Percentiles rank a stretch among this genome's conserved stretches.
phyloP scores from a whole-genome alignment of 2,113 vertebrate genomes.

The Poecile atricapillus region DNA sequence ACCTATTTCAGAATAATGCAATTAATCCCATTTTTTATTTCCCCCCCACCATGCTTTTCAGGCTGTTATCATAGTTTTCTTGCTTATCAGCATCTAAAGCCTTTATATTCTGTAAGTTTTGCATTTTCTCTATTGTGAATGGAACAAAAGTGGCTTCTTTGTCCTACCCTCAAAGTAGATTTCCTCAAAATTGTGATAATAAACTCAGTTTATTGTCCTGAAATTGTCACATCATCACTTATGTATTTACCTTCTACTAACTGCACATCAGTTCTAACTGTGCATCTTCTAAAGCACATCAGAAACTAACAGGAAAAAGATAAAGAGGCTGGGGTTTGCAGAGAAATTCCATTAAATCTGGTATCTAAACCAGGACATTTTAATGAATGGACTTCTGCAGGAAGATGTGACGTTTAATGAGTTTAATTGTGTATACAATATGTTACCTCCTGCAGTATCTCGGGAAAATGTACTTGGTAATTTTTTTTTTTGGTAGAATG shows the following conservation, averaged over 20 bases:
- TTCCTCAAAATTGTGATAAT: not conserved
- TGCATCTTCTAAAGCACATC: not conserved
- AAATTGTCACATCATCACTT: not conserved
- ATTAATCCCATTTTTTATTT: not conserved
- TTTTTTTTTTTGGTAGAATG: not conserved
- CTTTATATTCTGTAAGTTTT: not conserved
- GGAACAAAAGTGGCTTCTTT: not conserved
- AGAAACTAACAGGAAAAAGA: not conserved
- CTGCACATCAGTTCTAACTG: not conserved
- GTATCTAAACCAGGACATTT: not conserved
- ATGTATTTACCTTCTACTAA: not conserved
- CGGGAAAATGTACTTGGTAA: not conserved
- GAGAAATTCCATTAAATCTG: not conserved
- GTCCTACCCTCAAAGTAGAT: not conserved
- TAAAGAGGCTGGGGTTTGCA: not conserved
- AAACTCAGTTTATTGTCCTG: not conserved
- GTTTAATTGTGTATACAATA: not conserved
- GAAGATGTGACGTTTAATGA: not conserved
- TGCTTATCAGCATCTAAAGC: not conserved
- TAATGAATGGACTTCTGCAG: not conserved
- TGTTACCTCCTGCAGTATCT: not conserved
- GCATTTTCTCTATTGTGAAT: not conserved
- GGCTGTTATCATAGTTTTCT: not conserved
- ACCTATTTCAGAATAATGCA: not conserved
- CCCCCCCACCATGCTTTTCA: fast-evolving